phyloP scores from a whole-genome alignment of 2,888 invertebrate genomes.

The Lepidocyrtinus sp. region DNA sequence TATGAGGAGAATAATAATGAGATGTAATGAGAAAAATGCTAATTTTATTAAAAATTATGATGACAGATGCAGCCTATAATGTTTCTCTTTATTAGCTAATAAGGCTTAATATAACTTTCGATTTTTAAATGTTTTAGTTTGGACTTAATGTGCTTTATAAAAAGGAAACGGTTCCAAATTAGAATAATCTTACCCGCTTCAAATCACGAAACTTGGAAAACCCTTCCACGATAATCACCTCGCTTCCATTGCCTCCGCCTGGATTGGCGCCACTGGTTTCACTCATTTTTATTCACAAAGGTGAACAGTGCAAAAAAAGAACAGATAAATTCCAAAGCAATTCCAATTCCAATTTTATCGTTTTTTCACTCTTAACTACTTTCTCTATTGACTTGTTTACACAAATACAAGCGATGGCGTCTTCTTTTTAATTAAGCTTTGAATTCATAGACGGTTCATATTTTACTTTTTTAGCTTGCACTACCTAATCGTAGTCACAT shows the following conservation, averaged over 20 bases:
- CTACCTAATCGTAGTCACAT: neutral
- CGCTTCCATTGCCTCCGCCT: slow-evolving; percentile 41
- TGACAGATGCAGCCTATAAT: too few relatives aligned
- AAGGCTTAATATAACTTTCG: too few relatives aligned
- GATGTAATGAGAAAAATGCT: slow-evolving; percentile 38
- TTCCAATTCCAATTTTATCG: neutral
- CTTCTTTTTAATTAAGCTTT: slow-evolving; percentile 10
- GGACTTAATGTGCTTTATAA: neutral
- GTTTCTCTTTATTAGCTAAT: slow-evolving; percentile 39
- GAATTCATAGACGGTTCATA: neutral
- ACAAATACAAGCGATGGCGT: neutral
- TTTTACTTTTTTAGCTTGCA: neutral
- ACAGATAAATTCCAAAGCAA: neutral
- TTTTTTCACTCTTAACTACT: neutral
- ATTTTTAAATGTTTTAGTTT: too few relatives aligned
- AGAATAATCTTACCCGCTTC: slow-evolving; percentile 62
- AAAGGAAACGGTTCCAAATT: neutral
- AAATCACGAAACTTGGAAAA: slow-evolving; percentile 67
- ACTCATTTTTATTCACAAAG: slow-evolving; percentile 53
- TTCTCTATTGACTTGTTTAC: slow-evolving; percentile 6
- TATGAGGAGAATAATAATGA: slow-evolving; percentile 22
- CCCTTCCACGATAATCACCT: slow-evolving; percentile 67
- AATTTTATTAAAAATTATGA: slow-evolving; percentile 53
- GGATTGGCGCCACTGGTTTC: slow-evolving; percentile 40
- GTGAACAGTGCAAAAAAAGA: neutral